A percentile compares a stretch with the other conserved stretches of the same genome.
phyloP scores from a whole-genome alignment of 2,888 invertebrate species.

The Rhagium mordax region DNA sequence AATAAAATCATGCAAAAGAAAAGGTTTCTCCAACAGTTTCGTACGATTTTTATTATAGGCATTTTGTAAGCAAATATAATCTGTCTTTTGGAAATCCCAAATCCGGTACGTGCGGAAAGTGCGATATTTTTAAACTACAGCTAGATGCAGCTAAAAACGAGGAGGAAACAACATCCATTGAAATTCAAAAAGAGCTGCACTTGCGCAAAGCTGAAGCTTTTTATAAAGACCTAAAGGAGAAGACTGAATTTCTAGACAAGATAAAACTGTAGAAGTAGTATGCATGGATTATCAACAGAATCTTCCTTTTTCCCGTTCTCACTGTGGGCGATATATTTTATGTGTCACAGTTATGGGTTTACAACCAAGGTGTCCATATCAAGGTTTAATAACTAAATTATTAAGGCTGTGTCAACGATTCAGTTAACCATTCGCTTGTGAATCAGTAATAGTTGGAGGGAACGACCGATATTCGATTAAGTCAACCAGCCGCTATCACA shows the following conservation, averaged over 20 bases:
- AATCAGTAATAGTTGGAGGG: no score
- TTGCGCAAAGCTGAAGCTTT: background rate
- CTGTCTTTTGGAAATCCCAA: background rate
- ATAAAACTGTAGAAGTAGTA: conserved; percentile 1
- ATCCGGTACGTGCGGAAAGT: background rate
- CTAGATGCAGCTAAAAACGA: background rate
- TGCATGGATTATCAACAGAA: conserved; percentile 7
- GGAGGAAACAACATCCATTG: background rate
- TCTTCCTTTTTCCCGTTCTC: background rate
- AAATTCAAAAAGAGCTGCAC: background rate
- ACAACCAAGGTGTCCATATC: background rate
- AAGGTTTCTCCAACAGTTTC: background rate
- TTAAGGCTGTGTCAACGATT: conserved; percentile 25
- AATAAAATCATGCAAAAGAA: background rate
- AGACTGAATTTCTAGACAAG: background rate
- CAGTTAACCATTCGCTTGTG: no score
- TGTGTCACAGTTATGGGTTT: conserved; percentile 3
- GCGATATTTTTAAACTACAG: background rate
- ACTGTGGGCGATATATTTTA: conserved; percentile 5
- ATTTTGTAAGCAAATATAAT: background rate
- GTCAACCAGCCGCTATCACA: no score
- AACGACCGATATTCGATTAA: no score
- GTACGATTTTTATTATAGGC: conserved; percentile 1
- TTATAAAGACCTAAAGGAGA: background rate
- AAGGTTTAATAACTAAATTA: background rate